Conservation (phyloP, 2,797 vertebrate genomes). For the Molossus molossus region DNA sequence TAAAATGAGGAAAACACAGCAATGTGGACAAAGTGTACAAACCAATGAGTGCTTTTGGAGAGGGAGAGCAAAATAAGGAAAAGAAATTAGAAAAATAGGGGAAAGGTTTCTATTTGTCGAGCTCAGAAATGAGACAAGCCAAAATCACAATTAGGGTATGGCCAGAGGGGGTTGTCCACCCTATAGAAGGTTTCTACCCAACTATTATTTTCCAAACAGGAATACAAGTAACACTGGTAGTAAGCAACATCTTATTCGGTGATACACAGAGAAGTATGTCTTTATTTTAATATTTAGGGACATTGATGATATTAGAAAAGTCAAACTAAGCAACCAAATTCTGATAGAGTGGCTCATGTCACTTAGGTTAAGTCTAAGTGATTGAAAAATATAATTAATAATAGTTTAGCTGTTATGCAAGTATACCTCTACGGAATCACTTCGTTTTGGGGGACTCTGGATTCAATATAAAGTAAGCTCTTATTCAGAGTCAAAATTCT, state of each 20-base stretch:
- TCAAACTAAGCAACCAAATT: not conserved
- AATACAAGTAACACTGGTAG: not conserved
- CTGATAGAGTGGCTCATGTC: not conserved
- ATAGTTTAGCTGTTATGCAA: not conserved
- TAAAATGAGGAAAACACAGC: not conserved
- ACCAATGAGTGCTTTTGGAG: not conserved
- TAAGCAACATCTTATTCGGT: not conserved
- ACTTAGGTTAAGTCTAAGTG: not conserved
- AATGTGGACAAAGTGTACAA: not conserved
- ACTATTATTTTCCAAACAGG: not conserved
- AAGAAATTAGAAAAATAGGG: not conserved
- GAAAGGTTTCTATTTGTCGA: not conserved
- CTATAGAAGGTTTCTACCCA: not conserved
- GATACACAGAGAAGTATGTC: not conserved
- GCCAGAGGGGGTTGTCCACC: not conserved
- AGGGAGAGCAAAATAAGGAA: not conserved
- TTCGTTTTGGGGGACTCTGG: not conserved
- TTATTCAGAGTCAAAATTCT: not conserved
- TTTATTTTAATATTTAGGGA: conserved; percentile 21
- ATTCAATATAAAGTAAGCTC: not conserved
- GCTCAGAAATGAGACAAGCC: not conserved
- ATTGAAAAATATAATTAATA: not conserved
- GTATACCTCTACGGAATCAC: not conserved
- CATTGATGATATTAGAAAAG: conserved; percentile 34
- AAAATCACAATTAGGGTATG: not conserved